Evolutionary conservation across 92 coral and sea anemone genomes (phyloP), one percentile per base, ranked within the genome.

Genomic region (Bergia puertoricense): DNA sequence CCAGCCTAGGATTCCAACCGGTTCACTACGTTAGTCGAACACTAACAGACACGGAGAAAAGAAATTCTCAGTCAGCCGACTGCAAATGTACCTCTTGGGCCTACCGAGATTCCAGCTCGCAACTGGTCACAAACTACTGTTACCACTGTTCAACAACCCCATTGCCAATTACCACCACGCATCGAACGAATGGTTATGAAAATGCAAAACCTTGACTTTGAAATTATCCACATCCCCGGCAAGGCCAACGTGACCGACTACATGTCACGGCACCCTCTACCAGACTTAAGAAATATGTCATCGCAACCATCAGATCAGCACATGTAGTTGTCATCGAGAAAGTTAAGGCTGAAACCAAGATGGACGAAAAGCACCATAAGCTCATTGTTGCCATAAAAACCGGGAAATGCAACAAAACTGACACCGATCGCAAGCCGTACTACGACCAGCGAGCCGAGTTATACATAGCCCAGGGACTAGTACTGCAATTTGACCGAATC

Each of bases 41-140:
- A 22, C 54, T 88, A 30, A 86, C 89, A 44, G 92, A 86, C 59
- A 89, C 92, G 0, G 89, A 93, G 86, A 91, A 62, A 39, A 30
- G 91, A 22, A 89, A 93, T 78, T 91, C 94, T 8, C 92, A 92
- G 91, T 93, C 39, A 71, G 85, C 42, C 57, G 93, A 67, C 91
- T 93, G 37, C 86, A 68, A 23, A 90, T 88, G 90, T 93, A 90
- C 73, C 50, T 93, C 59, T 77, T 93, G 1, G 89, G 95, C 46
- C 93, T 69, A 77, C 67, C 62, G 56, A 88, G 81, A 81, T 93
- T 93, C 79, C 89, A 90, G 69, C 89, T 93, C 11, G 93, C 93
- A n/a, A 93, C 93, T 3, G 90, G 91, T 79, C 95, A 93, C 84
- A 93, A 93, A 42, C 95, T 90, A 8, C 76, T 93, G 66, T 85